Evolutionary conservation across 1,140 invertebrate species (phyloP).

Genomic region (Ooceraea biroi): DNA sequence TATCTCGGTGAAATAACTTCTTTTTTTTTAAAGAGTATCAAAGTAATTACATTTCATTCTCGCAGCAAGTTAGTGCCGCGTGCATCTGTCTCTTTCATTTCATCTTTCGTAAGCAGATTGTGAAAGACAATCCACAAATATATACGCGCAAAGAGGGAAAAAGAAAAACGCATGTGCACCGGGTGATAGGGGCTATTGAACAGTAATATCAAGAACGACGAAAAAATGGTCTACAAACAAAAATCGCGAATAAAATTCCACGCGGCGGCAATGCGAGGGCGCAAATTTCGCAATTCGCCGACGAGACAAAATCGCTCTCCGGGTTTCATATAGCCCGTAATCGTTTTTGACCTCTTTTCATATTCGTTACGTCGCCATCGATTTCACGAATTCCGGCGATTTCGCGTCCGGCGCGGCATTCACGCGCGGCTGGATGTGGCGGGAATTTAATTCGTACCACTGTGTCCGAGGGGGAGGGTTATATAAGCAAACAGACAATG

Average conservation of each 20-base stretch:
- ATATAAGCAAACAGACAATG: slow-evolving; percentile 77
- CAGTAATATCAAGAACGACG: slow-evolving; percentile 47
- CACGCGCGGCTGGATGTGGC: slow-evolving; percentile 25
- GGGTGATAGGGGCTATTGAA: slow-evolving; percentile 47
- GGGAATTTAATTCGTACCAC: slow-evolving; percentile 72
- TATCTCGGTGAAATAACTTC: background rate
- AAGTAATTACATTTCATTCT: background rate
- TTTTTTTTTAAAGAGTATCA: background rate
- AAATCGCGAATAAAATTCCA: slow-evolving; percentile 60
- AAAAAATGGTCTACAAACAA: slow-evolving; percentile 59
- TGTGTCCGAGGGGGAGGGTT: slow-evolving; percentile 54
- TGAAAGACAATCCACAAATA: slow-evolving; percentile 26
- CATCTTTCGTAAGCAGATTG: slow-evolving; percentile 17
- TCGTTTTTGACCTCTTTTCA: slow-evolving; percentile 58
- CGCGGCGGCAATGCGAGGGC: slow-evolving; percentile 19
- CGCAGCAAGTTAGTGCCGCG: background rate
- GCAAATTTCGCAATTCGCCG: slow-evolving; percentile 50
- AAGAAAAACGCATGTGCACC: background rate
- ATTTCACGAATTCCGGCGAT: slow-evolving; percentile 53
- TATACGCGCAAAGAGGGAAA: background rate
- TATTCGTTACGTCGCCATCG: slow-evolving; percentile 60
- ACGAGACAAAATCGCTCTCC: slow-evolving; percentile 47
- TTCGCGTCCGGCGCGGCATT: slow-evolving; percentile 36
- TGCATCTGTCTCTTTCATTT: background rate
- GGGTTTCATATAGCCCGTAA: slow-evolving; percentile 56